Evolutionary conservation across 2,888 invertebrate species (phyloP).

Genomic region (Lasioglossum vierecki): DNA sequence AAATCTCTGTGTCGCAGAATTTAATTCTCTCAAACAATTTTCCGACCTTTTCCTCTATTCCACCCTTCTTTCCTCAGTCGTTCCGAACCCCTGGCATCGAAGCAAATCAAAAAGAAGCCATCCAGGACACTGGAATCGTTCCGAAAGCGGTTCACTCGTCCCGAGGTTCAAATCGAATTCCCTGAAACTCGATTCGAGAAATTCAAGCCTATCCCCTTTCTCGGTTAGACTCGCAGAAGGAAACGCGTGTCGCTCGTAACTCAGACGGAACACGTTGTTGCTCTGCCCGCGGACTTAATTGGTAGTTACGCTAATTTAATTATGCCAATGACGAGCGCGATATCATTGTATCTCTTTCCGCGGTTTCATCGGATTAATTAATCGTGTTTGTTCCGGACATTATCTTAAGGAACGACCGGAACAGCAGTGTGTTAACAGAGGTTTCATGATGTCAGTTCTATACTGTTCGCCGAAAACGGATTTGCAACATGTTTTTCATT

Average conservation of each 20-base stretch:
- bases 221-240: background rate
- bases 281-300: background rate
- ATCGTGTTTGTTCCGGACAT: background rate
- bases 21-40: background rate
- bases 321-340: background rate
- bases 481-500: background rate
- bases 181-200: slow-evolving; percentile 3
- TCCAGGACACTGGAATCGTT: background rate
- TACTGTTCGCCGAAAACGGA: background rate
- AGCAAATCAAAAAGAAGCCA: background rate
- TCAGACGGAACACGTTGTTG: background rate
- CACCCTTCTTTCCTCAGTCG: background rate
- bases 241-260: slow-evolving; percentile 18
- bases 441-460: background rate
- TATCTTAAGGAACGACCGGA: background rate
- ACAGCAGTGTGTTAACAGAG: background rate
- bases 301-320: slow-evolving; percentile 17
- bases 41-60: background rate
- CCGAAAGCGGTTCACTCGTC: slow-evolving; percentile 8
- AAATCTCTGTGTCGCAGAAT: background rate
- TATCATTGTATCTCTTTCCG: background rate
- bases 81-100: too few relatives aligned
- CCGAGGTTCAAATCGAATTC: slow-evolving; percentile 1
- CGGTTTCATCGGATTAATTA: slow-evolving; percentile 2
- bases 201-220: background rate